Percentiles rank a stretch among this genome's conserved stretches.
Evolutionary conservation across 1,140 invertebrate species (phyloP).

Genomic region (Pseudomyrmex concolor): DNA sequence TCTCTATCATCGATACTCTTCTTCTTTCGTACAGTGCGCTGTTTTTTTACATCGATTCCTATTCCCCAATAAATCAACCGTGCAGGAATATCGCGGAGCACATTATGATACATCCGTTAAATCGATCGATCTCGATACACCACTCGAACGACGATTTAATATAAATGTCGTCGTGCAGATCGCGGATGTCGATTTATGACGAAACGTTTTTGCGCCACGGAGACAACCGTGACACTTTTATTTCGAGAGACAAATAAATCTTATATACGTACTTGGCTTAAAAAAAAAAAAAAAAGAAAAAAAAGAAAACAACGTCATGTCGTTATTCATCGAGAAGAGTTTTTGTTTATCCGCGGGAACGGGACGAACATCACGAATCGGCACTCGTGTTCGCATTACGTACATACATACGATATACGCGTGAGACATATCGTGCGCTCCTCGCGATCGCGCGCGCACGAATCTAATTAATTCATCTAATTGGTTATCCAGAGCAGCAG

Average conservation of each 20-base stretch:
- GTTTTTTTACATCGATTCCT: neutral
- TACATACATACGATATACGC: no score
- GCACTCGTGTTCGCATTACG: neutral
- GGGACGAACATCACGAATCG: neutral
- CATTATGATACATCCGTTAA: neutral
- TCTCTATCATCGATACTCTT: neutral
- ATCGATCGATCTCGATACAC: constrained; percentile 27
- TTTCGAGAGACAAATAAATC: constrained; percentile 36
- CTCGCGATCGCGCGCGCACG: neutral
- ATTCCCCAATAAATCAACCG: neutral
- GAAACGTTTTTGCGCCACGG: neutral
- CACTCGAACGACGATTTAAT: neutral
- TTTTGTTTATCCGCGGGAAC: neutral
- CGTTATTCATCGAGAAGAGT: constrained; percentile 15
- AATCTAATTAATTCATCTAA: constrained; percentile 56
- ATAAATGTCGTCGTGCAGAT: constrained; percentile 10
- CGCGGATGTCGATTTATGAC: constrained; percentile 26
- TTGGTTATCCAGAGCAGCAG: constrained; percentile 22
- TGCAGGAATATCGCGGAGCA: neutral
- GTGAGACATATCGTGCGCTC: neutral
- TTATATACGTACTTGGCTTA: constrained; percentile 11
- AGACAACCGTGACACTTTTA: constrained; percentile 33
- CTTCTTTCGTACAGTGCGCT: no score
- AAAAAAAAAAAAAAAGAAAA: constrained; percentile 28
- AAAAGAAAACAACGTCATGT: constrained; percentile 29